A percentile compares a stretch with the other conserved stretches of the same genome.
These are phyloP conservation scores for Leptonema lineaticorne DNA, from an alignment of 1,140 invertebrate species.

Conservation along the genomic window DNA sequence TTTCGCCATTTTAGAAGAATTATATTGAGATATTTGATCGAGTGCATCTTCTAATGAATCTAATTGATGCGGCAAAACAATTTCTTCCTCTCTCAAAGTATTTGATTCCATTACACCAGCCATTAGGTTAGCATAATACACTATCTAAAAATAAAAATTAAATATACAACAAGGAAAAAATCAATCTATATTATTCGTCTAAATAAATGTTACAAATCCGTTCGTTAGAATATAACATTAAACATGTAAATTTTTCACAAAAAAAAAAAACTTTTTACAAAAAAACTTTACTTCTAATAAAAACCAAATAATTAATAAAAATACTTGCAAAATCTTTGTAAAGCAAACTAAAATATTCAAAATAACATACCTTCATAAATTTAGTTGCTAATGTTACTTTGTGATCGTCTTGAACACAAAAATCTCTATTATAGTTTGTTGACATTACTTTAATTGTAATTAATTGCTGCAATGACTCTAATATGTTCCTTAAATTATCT, in stretches of 20 bases:
- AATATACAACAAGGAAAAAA: background rate
- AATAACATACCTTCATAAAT: conserved; percentile 68
- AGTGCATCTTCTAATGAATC: conserved; percentile 51
- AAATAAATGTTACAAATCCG: no score
- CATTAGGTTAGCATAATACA: conserved; percentile 88
- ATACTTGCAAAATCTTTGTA: background rate
- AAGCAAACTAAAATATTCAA: conserved; percentile 16
- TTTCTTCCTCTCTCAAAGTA: conserved; percentile 60
- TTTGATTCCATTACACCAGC: conserved; percentile 76
- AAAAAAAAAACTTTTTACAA: background rate
- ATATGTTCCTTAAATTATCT: conserved; percentile 68
- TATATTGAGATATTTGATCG: conserved; percentile 50
- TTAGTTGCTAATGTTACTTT: conserved; percentile 79
- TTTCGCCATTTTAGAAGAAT: conserved; percentile 51
- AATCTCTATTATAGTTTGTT: conserved; percentile 70
- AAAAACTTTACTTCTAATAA: no score
- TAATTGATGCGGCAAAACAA: conserved; percentile 48
- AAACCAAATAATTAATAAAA: conserved; percentile 3
- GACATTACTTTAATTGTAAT: conserved; percentile 81
- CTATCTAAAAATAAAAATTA: conserved; percentile 61
- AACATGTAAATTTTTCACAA: background rate
- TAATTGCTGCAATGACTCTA: conserved; percentile 83
- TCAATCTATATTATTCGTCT: no score
- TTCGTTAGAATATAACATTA: background rate
- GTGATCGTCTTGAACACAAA: conserved; percentile 80